These are phyloP conservation scores for Carduelis carduelis DNA, from an alignment of 2,797 vertebrate species.

Conservation along the genomic window DNA sequence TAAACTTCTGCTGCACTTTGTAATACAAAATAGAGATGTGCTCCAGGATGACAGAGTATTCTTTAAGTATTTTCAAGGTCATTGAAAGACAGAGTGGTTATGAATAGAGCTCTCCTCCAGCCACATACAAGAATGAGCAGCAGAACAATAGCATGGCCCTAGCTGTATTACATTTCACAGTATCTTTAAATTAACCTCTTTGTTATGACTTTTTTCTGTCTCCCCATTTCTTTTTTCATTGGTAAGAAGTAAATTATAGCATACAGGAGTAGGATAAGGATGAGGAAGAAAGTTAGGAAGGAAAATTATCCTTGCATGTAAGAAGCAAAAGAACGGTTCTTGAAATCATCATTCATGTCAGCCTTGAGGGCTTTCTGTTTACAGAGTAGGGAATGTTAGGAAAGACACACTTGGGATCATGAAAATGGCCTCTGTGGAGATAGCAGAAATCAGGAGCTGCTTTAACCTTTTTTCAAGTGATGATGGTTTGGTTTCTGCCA, in stretches of 20 bases:
- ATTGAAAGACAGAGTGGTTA: background rate
- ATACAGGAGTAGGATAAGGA: background rate
- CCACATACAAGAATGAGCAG: background rate
- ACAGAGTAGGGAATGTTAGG: background rate
- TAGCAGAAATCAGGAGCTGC: background rate
- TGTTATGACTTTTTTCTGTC: background rate
- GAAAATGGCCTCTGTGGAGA: background rate
- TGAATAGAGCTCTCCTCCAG: background rate
- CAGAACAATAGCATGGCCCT: background rate
- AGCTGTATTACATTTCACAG: background rate
- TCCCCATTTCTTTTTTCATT: background rate
- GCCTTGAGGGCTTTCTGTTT: background rate
- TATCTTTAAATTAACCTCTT: background rate
- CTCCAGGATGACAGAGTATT: background rate
- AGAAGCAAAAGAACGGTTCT: background rate
- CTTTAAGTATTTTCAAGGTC: background rate
- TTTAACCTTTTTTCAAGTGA: background rate
- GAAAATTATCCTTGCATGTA: background rate
- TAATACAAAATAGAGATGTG: background rate
- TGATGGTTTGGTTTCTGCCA: background rate
- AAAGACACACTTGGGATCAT: background rate
- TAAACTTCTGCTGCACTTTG: background rate
- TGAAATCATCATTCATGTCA: background rate
- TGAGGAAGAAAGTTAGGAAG: background rate
- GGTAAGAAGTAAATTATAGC: background rate